Evolutionary conservation across 2,888 invertebrate genomes (phyloP).

Genomic region (Argyresthia goedartella): DNA sequence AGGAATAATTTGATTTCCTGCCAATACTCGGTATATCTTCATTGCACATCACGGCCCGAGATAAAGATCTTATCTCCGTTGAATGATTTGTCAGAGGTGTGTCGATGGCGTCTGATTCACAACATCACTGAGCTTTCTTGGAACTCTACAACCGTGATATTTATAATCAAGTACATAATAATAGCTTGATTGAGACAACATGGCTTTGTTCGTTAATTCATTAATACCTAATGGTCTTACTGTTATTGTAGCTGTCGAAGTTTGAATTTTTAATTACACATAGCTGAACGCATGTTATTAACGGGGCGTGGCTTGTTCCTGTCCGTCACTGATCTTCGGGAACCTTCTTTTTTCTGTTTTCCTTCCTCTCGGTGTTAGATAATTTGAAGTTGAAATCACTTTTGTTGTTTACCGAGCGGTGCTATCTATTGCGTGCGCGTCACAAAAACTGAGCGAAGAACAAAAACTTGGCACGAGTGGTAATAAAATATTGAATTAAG

Average conservation of each 20-base stretch:
- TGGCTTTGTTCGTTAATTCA: slow-evolving; percentile 41
- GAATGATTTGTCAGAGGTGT: slow-evolving; percentile 56
- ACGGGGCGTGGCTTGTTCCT: slow-evolving; percentile 42
- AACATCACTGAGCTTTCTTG: slow-evolving; percentile 28
- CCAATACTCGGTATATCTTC: neutral
- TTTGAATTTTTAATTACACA: slow-evolving; percentile 66
- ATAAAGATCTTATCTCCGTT: slow-evolving; percentile 33
- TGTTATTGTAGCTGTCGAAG: slow-evolving; percentile 59
- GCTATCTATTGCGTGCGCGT: slow-evolving; percentile 7
- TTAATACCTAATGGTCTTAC: slow-evolving; percentile 17
- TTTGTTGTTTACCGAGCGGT: slow-evolving; percentile 15
- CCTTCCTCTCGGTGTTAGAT: slow-evolving; percentile 29
- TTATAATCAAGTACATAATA: slow-evolving; percentile 41
- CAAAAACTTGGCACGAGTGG: slow-evolving; percentile 18
- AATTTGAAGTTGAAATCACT: slow-evolving; percentile 22
- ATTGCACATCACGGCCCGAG: slow-evolving; percentile 7
- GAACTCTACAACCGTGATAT: slow-evolving; percentile 44
- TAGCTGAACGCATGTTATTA: slow-evolving; percentile 59
- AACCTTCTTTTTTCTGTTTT: neutral
- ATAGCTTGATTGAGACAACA: slow-evolving; percentile 47
- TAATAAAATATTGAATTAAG: slow-evolving; percentile 41
- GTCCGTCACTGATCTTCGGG: slow-evolving; percentile 38
- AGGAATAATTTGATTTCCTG: too few relatives aligned
- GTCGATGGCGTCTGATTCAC: slow-evolving; percentile 20
- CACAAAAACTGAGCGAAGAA: slow-evolving; percentile 14